phyloP scores from a whole-genome alignment of 2,797 vertebrate genomes.

The Sebastes steindachneri region DNA sequence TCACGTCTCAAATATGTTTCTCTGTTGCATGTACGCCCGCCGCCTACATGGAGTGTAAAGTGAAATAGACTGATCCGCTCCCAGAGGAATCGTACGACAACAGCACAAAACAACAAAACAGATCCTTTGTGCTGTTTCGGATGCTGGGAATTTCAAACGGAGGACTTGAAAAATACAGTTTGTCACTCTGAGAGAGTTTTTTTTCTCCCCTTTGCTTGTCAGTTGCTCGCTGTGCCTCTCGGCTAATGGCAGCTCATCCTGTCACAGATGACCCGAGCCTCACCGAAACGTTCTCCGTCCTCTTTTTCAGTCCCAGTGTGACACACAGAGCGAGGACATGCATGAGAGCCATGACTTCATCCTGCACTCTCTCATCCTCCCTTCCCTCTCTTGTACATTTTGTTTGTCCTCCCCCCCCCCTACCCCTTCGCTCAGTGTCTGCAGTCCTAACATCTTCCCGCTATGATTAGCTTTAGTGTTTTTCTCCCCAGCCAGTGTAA shows the following conservation, averaged over 20 bases:
- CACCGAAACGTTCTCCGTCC: conserved; percentile 40
- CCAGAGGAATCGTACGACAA: conserved; percentile 57
- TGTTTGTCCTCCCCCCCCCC: background rate
- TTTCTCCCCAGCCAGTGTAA: conserved; percentile 65
- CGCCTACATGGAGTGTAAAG: conserved; percentile 44
- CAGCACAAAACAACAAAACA: conserved; percentile 54
- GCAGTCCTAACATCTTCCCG: conserved; percentile 63
- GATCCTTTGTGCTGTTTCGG: conserved; percentile 48
- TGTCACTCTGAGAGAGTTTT: conserved; percentile 30
- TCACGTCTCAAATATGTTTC: conserved; percentile 35
- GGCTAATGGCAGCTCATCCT: conserved; percentile 60
- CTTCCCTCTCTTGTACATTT: no score
- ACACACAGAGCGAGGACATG: conserved; percentile 66
- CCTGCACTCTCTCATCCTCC: background rate
- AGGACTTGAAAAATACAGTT: conserved; percentile 49
- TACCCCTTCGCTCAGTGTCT: conserved; percentile 34
- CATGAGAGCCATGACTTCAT: conserved; percentile 59
- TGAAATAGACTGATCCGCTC: conserved; percentile 60
- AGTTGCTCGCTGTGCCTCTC: conserved; percentile 27
- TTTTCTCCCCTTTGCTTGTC: conserved; percentile 5
- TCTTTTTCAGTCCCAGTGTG: conserved; percentile 71
- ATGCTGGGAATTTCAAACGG: conserved; percentile 48
- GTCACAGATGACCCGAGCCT: conserved; percentile 69
- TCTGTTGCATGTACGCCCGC: conserved; percentile 26
- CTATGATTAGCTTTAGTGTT: conserved; percentile 71